Evolutionary conservation across 2,888 invertebrate genomes (phyloP).

Genomic region (Cecidostiba fungosa): DNA sequence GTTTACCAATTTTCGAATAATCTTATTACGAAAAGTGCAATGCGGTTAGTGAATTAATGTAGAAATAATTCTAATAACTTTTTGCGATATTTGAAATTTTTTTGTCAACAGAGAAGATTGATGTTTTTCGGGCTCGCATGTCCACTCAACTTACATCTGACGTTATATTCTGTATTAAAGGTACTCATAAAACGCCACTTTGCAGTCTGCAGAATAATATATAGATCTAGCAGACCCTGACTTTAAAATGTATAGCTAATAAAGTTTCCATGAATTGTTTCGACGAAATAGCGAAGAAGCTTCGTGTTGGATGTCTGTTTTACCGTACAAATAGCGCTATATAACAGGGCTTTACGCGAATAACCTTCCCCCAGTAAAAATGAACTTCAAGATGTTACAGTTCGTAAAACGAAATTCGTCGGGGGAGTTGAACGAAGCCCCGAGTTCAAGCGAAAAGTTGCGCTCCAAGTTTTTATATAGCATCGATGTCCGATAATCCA

Average conservation of each 20-base stretch:
- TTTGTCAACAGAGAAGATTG: too few relatives aligned
- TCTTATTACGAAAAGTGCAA: too few relatives aligned
- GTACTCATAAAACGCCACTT: not conserved
- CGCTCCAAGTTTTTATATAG: not conserved
- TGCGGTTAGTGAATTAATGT: too few relatives aligned
- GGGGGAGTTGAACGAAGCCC: too few relatives aligned
- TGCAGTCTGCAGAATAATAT: not conserved
- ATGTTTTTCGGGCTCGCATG: too few relatives aligned
- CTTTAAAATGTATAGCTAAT: conserved; percentile 45
- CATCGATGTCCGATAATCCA: not conserved
- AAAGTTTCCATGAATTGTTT: conserved; percentile 48
- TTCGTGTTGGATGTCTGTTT: not conserved
- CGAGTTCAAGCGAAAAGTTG: not conserved
- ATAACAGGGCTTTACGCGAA: not conserved
- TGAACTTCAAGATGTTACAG: conserved; percentile 1
- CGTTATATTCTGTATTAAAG: too few relatives aligned
- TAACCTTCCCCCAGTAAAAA: not conserved
- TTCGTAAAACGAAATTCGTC: not conserved
- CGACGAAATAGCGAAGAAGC: conserved; percentile 1
- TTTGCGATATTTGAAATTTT: too few relatives aligned
- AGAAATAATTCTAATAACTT: too few relatives aligned
- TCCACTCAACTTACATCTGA: too few relatives aligned
- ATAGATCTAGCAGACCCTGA: not conserved
- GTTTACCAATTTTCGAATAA: too few relatives aligned
- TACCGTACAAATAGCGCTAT: conserved; percentile 5